Conservation (phyloP, 2,888 invertebrate genomes). For the Drosophila tanythrix region DNA sequence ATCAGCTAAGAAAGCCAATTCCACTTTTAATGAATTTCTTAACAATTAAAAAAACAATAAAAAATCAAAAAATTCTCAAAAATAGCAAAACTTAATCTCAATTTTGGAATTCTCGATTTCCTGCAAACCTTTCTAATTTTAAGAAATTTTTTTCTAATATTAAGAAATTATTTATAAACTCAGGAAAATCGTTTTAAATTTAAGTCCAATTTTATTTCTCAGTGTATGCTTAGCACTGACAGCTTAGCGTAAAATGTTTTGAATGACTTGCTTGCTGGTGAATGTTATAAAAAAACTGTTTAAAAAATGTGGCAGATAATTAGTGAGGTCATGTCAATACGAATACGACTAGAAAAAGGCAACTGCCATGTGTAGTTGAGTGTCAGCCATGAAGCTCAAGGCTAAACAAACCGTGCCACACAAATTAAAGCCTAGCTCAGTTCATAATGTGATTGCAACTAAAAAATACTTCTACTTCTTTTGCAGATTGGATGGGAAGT, state of each 20-base stretch:
- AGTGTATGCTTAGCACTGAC: conserved; percentile 41
- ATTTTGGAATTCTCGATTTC: not conserved
- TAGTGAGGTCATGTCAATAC: conserved; percentile 15
- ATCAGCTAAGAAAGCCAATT: not conserved
- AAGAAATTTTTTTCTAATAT: not conserved
- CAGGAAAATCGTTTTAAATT: not conserved
- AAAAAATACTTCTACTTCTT: conserved; percentile 37
- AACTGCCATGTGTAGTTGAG: conserved; percentile 40
- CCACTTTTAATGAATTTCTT: not conserved
- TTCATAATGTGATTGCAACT: conserved; percentile 11
- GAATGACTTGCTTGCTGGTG: conserved; percentile 58
- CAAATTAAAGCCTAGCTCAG: conserved; percentile 24
- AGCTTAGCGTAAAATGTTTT: conserved; percentile 55
- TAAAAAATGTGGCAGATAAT: conserved; percentile 21
- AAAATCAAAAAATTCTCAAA: not conserved
- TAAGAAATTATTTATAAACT: not conserved
- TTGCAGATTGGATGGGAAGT: conserved; percentile 96
- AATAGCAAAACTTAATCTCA: fast-evolving
- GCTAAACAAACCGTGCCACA: conserved; percentile 36
- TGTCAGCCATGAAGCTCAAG: conserved; percentile 43
- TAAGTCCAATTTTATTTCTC: fast-evolving
- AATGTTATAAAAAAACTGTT: not conserved
- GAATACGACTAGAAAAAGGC: conserved; percentile 17
- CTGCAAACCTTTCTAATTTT: not conserved
- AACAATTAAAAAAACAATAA: not conserved